Evolutionary conservation across 2,888 invertebrate species (phyloP).

Genomic region (Unio pictorum): DNA sequence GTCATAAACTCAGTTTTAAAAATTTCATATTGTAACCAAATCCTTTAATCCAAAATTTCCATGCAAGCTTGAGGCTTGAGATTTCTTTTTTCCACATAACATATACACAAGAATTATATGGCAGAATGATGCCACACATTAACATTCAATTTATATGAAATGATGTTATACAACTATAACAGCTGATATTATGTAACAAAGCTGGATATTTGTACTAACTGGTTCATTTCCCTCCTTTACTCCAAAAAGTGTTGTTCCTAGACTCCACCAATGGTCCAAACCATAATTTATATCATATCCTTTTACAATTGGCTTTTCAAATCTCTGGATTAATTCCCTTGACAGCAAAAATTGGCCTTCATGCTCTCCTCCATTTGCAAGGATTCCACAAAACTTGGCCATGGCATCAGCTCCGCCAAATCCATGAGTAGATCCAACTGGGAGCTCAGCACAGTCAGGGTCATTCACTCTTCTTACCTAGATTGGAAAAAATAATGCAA

Average conservation of each 20-base stretch:
- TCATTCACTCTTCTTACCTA: constrained; percentile 48
- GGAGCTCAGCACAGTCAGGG: constrained; percentile 55
- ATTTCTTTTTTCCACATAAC: too few species aligned
- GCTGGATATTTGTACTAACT: constrained; percentile 26
- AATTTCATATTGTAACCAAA: too few species aligned
- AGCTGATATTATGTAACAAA: not conserved
- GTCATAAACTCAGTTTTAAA: too few species aligned
- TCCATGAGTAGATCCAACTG: constrained; percentile 52
- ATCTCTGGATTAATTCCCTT: constrained; percentile 29
- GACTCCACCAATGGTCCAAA: constrained; percentile 47
- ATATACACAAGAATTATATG: not conserved
- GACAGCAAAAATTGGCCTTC: constrained; percentile 43
- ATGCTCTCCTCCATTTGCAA: constrained; percentile 52
- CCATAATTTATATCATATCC: constrained; percentile 50
- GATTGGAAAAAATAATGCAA: not conserved
- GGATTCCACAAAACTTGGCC: constrained; percentile 51
- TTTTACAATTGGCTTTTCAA: constrained; percentile 47
- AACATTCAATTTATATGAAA: too few species aligned
- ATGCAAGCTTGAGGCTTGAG: too few species aligned
- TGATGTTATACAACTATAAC: not conserved
- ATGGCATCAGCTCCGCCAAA: constrained; percentile 50
- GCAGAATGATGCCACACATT: too few species aligned
- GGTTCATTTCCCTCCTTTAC: constrained; percentile 44
- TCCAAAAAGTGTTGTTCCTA: constrained; percentile 53
- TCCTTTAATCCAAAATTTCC: too few species aligned